A percentile compares a stretch with the other conserved stretches of the same genome.
Evolutionary conservation across 2,888 invertebrate species (phyloP).

Genomic region (Drymonia ruficornis): DNA sequence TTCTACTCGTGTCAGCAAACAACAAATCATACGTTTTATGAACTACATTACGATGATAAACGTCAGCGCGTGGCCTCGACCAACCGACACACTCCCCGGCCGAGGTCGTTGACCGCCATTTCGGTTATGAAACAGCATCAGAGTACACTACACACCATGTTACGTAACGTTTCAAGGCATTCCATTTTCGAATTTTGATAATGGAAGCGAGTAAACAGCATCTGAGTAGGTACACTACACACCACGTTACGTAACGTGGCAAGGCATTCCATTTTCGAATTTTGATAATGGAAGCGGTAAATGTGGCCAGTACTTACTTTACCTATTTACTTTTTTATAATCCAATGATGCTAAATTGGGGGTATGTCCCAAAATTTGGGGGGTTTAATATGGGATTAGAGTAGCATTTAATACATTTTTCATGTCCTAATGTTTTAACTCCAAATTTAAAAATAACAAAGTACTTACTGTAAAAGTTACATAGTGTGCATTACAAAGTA

Average conservation of each 20-base stretch:
- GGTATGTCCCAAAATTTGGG: too few species aligned
- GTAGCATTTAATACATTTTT: too few species aligned
- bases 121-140: conserved; percentile 66
- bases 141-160: conserved; percentile 36
- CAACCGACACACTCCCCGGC: conserved; percentile 77
- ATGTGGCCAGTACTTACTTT: too few species aligned
- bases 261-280: conserved; percentile 16
- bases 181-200: conserved; percentile 12
- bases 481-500: too few species aligned
- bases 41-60: conserved; percentile 65
- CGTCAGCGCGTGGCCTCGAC: conserved; percentile 71
- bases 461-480: too few species aligned
- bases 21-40: conserved; percentile 35
- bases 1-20: conserved; percentile 7
- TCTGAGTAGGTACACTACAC: conserved; percentile 37
- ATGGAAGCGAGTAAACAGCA: conserved; percentile 8
- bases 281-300: neutral
- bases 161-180: conserved; percentile 24
- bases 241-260: conserved; percentile 28
- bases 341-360: too few species aligned
- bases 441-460: too few species aligned
- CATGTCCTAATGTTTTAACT: too few species aligned
- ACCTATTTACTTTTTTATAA: too few species aligned
- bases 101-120: conserved; percentile 71
- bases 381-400: too few species aligned